These are phyloP conservation scores for Phrynocephalus vlangalii DNA, from an alignment of 2,797 vertebrate species.

Conservation along the genomic window DNA sequence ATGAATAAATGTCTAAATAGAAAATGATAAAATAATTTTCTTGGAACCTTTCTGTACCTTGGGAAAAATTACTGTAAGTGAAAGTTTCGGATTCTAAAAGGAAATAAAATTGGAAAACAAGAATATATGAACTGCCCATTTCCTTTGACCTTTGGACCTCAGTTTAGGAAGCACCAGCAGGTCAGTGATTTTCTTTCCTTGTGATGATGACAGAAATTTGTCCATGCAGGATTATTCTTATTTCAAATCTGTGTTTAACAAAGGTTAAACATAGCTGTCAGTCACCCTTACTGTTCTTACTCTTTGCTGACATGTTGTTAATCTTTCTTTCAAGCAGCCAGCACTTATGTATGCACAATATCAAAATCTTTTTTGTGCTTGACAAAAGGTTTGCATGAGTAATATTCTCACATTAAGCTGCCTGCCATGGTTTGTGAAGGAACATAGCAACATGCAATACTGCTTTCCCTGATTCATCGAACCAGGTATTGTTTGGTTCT, in stretches of 20 bases:
- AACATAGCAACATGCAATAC: constrained; percentile 4
- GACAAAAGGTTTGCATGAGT: neutral
- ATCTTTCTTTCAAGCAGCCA: constrained; percentile 33
- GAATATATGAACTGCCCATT: neutral
- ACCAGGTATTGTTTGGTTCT: neutral
- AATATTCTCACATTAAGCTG: neutral
- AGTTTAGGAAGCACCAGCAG: neutral
- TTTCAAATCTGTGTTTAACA: accelerated
- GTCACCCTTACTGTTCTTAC: constrained; percentile 8
- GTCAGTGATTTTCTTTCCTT: neutral
- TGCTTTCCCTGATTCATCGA: constrained; percentile 1
- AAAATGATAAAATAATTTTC: neutral
- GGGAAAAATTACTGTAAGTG: neutral
- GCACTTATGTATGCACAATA: constrained; percentile 43
- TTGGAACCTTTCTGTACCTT: neutral
- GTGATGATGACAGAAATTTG: constrained; percentile 21
- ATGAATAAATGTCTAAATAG: neutral
- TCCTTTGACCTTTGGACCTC: neutral
- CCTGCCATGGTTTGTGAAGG: neutral
- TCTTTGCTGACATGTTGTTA: constrained; percentile 1
- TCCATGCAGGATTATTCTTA: neutral
- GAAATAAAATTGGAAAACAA: neutral
- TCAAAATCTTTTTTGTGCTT: constrained; percentile 32
- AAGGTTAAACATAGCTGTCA: neutral
- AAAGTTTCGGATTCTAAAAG: neutral